Conservation (phyloP, 2,797 vertebrate genomes). For the Thamnophis elegans region DNA sequence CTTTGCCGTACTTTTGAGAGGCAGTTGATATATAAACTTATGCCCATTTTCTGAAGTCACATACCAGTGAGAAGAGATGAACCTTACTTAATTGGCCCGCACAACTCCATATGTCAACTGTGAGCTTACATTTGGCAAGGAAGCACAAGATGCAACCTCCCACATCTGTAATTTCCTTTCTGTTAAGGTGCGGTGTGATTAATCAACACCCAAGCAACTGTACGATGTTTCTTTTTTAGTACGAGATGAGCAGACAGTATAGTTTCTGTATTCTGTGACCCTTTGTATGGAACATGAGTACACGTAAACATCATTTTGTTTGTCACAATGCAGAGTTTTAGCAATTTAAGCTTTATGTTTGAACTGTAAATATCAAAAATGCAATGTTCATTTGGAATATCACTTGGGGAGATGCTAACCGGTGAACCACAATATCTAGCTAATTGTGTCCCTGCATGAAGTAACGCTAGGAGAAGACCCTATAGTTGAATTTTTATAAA, state of each 20-base stretch:
- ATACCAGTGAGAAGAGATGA: conserved; percentile 68
- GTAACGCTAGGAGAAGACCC: background rate
- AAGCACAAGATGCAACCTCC: conserved; percentile 61
- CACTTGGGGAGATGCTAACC: background rate
- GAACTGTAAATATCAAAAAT: background rate
- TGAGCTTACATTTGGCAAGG: conserved; percentile 64
- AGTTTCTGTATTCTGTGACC: background rate
- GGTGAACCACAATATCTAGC: background rate
- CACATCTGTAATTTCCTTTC: conserved; percentile 47
- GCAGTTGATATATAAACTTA: conserved; percentile 75
- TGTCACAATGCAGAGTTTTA: background rate
- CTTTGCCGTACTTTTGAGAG: conserved; percentile 67
- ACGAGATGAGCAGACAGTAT: background rate
- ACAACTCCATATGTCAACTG: conserved; percentile 72
- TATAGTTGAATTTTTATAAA: background rate
- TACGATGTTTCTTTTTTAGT: background rate
- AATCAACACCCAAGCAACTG: conserved; percentile 60
- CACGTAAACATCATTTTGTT: background rate
- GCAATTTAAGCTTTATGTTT: background rate
- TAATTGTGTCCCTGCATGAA: background rate
- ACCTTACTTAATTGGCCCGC: conserved; percentile 74
- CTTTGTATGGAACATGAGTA: background rate
- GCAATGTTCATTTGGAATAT: background rate
- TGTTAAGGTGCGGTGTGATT: conserved; percentile 44
- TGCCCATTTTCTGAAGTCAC: conserved; percentile 62